phyloP scores from a whole-genome alignment of 1,140 invertebrate genomes.

The Camponotus floridanus region DNA sequence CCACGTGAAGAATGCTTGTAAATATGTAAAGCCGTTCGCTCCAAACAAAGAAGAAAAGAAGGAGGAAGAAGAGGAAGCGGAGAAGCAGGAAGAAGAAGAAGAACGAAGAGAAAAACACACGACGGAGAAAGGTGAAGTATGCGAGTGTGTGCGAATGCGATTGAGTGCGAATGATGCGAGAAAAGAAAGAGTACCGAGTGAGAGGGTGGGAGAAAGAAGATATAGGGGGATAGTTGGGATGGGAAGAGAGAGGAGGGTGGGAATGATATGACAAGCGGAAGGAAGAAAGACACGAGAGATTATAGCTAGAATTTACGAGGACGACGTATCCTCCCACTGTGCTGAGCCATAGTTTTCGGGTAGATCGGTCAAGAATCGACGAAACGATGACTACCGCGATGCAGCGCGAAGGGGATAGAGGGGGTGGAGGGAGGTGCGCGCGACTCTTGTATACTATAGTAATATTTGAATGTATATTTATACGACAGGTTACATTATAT shows the following conservation, averaged over 20 bases:
- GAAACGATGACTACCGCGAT: conserved; percentile 12
- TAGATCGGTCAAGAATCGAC: conserved; percentile 64
- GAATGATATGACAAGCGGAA: conserved; percentile 52
- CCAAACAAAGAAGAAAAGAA: conserved; percentile 54
- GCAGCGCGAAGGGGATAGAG: conserved; percentile 2
- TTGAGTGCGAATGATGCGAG: conserved; percentile 35
- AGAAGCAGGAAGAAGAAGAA: conserved; percentile 41
- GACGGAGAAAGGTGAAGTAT: conserved; percentile 53
- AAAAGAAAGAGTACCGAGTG: conserved; percentile 24
- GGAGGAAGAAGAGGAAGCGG: conserved; percentile 26
- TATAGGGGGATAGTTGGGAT: neutral
- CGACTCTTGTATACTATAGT: conserved; percentile 85
- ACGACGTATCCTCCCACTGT: conserved; percentile 59
- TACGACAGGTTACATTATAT: conserved; percentile 83
- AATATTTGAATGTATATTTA: conserved; percentile 86
- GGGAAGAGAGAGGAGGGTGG: neutral
- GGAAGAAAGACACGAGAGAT: conserved; percentile 63
- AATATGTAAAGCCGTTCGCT: conserved; percentile 80
- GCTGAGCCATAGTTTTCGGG: conserved; percentile 71
- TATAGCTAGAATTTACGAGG: conserved; percentile 73
- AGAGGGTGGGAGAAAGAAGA: conserved; percentile 1
- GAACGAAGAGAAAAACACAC: conserved; percentile 32
- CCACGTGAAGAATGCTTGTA: conserved; percentile 79
- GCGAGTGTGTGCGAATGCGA: conserved; percentile 60
- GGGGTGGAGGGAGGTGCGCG: conserved; percentile 71